Conservation (phyloP, 53 echinoderm and acorn worm species). For the Henricia sp. region DNA sequence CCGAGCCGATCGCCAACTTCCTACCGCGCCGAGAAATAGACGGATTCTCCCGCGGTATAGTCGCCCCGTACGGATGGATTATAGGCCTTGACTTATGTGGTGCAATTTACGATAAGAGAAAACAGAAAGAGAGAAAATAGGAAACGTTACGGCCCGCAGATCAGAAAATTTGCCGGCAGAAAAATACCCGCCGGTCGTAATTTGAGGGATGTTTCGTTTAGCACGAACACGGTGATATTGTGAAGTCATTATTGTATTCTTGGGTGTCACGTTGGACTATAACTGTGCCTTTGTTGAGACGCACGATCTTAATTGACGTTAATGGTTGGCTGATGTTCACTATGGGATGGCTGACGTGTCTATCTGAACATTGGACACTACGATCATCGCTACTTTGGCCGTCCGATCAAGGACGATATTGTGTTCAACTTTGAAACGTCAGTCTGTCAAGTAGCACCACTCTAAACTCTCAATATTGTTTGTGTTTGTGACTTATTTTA, state of each 20-base stretch:
- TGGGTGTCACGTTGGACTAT: conserved; percentile 6
- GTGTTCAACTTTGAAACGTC: no score
- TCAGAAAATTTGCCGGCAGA: neutral
- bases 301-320: conserved; percentile 37
- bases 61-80: conserved; percentile 9
- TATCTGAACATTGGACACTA: neutral
- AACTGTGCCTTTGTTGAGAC: conserved; percentile 16
- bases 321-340: conserved; percentile 23
- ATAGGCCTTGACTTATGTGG: neutral
- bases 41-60: neutral
- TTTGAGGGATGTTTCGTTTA: neutral
- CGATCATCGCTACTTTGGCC: no score
- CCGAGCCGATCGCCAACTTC: neutral
- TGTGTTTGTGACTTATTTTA: no score
- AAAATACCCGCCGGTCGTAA: neutral
- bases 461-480: no score
- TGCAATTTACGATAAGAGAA: neutral
- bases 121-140: neutral
- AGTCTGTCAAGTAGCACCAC: no score
- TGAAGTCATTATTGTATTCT: neutral
- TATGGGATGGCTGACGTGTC: neutral
- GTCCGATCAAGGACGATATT: no score
- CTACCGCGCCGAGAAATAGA: neutral
- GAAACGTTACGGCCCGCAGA: neutral
- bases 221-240: neutral